phyloP scores from a whole-genome alignment of 2,888 invertebrate genomes.

The Agonopterix arenella region DNA sequence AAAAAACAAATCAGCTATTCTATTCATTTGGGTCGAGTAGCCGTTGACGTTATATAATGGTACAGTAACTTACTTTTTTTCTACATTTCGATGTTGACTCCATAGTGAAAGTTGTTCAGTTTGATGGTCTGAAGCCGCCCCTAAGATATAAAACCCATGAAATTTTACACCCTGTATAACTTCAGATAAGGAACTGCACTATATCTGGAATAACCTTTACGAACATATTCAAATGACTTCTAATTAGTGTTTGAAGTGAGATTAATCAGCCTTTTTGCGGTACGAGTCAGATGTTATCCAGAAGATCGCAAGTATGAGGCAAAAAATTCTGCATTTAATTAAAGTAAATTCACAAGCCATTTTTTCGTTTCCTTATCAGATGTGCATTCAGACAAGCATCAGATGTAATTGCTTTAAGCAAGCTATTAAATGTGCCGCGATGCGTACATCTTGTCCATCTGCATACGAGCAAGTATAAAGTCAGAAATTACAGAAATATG shows the following conservation, averaged over 20 bases:
- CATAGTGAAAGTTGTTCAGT: too few relatives aligned
- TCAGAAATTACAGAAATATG: constrained; percentile 9
- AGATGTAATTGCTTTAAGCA: constrained; percentile 58
- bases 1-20: too few relatives aligned
- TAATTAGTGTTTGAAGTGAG: constrained; percentile 43
- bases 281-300: constrained; percentile 39
- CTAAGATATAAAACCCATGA: too few relatives aligned
- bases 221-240: constrained; percentile 31
- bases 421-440: constrained; percentile 53
- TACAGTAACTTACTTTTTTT: too few relatives aligned
- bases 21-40: too few relatives aligned
- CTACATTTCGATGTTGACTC: too few relatives aligned
- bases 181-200: constrained; percentile 11
- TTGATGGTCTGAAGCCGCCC: too few relatives aligned
- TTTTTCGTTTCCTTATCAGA: constrained; percentile 64
- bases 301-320: constrained; percentile 28
- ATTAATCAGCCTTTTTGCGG: constrained; percentile 35
- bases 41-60: too few relatives aligned
- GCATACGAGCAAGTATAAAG: constrained; percentile 19
- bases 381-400: constrained; percentile 55
- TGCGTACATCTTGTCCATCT: constrained; percentile 30
- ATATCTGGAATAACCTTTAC: constrained; percentile 16
- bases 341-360: constrained; percentile 50
- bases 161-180: constrained; percentile 9
- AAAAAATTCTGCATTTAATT: constrained; percentile 60